Base-by-base conservation (phyloP, 2,113 vertebrate species). In the Dicerorhinus sumatrensis region DNA sequence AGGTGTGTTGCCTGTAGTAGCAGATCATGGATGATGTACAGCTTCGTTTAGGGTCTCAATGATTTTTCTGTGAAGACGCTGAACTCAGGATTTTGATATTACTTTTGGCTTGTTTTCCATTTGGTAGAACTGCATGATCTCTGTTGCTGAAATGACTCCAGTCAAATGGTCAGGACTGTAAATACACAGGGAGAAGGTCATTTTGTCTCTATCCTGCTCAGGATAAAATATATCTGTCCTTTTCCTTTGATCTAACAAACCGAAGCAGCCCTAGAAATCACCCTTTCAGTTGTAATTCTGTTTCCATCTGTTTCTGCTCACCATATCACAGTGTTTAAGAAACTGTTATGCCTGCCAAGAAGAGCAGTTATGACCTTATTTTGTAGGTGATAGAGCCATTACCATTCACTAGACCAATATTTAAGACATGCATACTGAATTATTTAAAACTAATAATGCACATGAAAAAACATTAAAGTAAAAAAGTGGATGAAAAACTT, bases 401-500 rank as follows among this genome's bases (percentile, higher is more conserved):
- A 62, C 58, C 4, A n/a, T 69, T 92, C 80, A 82, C 56, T 42
- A 97, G 67, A 85, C n/a, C 72, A 81, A 63, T 95, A 96, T 95
- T 98, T 95, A 96, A 67, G 46, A 82, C 8, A 65, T 12, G 29
- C 12, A 12, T 76, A 91, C 18, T 91, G 89, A 95, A 93, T 97
- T 98, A 96, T 86, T 98, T 81, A 97, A 97, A 97, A 31, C 62
- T 96, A 95, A 83, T 16, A 98, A 77, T n/a, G 82, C 6, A 80
- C 27, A 73, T 27, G 56, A 58, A 95, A 95, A 90, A 83, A 77
- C 31, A 98, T 21, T 90, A 63, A 88, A 86, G 48, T 89, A 76
- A 14, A 91, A 95, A 97, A 98, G 94, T 25, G 7, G 27, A 73
- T 20, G 88, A 86, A 33, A 39, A 97, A 88, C 62, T 82, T 96